Conservation (phyloP, 2,888 invertebrate species). For the Aphidius colemani region DNA sequence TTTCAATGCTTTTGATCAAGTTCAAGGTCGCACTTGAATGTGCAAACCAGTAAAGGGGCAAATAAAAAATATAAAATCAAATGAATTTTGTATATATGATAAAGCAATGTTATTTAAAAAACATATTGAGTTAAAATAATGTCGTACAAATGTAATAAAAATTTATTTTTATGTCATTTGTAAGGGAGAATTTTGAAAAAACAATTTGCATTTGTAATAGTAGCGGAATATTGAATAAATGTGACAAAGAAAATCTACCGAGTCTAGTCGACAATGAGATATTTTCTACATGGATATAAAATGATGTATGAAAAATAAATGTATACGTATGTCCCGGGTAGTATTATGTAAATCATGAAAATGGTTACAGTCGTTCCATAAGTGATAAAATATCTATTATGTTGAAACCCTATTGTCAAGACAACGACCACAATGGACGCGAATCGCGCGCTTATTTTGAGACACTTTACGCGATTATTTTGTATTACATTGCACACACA, state of each 20-base stretch:
- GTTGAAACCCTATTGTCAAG: constrained; percentile 11
- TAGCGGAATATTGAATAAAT: no score
- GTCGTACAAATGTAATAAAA: no score
- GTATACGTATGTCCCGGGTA: constrained; percentile 12
- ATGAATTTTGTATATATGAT: no score
- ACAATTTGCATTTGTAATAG: no score
- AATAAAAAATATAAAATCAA: no score
- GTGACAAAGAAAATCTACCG: no score
- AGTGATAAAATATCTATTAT: constrained; percentile 20
- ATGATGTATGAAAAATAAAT: neutral
- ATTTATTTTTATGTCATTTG: no score
- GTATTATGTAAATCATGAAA: constrained; percentile 20
- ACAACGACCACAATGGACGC: constrained; percentile 8
- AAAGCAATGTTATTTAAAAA: neutral
- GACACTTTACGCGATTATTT: constrained; percentile 1
- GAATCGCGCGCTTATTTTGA: neutral
- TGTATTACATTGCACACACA: neutral
- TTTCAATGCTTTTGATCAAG: constrained; percentile 29
- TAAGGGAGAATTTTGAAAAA: no score
- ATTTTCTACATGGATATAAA: neutral
- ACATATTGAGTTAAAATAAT: neutral
- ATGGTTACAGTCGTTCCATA: neutral
- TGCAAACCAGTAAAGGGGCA: no score
- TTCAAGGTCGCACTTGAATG: constrained; percentile 35
- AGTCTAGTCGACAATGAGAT: no score